A percentile compares a stretch with the other conserved stretches of the same genome.
Conservation (phyloP, 2,113 vertebrate genomes). For the Phrynocephalus versicolor region DNA sequence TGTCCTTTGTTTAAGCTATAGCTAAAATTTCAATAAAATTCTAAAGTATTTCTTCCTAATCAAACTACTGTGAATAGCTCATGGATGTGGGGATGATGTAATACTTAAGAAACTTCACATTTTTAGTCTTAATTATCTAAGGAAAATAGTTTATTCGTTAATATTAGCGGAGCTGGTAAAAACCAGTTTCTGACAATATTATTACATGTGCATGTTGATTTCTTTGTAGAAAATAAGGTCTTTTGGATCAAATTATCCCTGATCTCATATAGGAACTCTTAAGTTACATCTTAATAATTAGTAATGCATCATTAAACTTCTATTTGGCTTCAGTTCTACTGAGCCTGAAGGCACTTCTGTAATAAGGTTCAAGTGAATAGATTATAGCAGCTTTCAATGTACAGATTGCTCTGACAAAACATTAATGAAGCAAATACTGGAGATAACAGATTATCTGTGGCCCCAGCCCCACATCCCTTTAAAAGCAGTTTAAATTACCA, state of each 20-base stretch:
- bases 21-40: not conserved
- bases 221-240: not conserved
- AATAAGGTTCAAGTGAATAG: conserved; percentile 9
- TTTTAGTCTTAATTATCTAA: too few species aligned
- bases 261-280: not conserved
- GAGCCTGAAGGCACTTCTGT: conserved; percentile 22
- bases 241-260: not conserved
- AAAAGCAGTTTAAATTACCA: too few species aligned
- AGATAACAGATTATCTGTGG: not conserved
- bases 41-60: not conserved
- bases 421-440: not conserved
- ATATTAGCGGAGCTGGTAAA: not conserved
- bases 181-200: not conserved
- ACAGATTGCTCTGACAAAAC: not conserved
- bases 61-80: not conserved
- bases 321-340: not conserved
- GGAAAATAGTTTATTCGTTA: too few species aligned
- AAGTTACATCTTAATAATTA: not conserved
- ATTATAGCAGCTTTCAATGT: not conserved
- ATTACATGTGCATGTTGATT: not conserved
- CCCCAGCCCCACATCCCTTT: too few species aligned
- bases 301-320: conserved; percentile 28
- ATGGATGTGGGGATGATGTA: too few species aligned
- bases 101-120: not conserved
- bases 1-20: not conserved